A percentile compares a stretch with the other conserved stretches of the same genome.
phyloP scores from a whole-genome alignment of 2,888 invertebrate species.

The Netelia melanura region DNA sequence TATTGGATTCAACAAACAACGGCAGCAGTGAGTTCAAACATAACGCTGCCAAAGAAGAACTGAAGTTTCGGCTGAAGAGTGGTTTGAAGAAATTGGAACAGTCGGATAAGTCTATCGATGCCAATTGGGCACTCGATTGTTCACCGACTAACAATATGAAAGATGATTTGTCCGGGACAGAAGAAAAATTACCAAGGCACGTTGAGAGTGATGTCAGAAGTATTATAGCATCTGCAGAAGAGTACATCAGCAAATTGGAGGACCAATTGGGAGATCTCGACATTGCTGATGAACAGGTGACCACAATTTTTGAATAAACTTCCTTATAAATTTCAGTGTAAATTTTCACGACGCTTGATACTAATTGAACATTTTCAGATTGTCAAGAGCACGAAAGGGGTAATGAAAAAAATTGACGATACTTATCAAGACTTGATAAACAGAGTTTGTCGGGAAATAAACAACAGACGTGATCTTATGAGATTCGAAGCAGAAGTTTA shows the following conservation, averaged over 20 bases:
- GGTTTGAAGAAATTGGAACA: conserved; percentile 70
- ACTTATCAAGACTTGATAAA: conserved; percentile 73
- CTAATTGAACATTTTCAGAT: conserved; percentile 65
- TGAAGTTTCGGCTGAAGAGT: conserved; percentile 64
- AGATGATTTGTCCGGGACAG: conserved; percentile 45
- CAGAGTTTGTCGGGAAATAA: conserved; percentile 71
- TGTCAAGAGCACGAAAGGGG: conserved; percentile 69
- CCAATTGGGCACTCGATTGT: conserved; percentile 62
- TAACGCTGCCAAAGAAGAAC: conserved; percentile 65
- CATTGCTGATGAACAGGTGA: conserved; percentile 74
- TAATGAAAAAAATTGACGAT: conserved; percentile 73
- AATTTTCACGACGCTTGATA: too few species aligned
- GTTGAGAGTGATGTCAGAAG: conserved; percentile 71
- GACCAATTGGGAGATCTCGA: conserved; percentile 74
- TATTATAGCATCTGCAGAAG: conserved; percentile 73
- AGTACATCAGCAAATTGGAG: conserved; percentile 74
- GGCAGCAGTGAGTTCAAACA: conserved; percentile 26
- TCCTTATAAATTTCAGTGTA: not conserved
- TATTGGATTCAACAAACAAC: conserved; percentile 21
- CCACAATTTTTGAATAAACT: conserved; percentile 4
- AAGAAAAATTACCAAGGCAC: conserved; percentile 66
- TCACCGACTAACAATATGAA: conserved; percentile 49
- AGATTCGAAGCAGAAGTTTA: conserved; percentile 74
- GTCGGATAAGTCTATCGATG: conserved; percentile 67
- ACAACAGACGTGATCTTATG: conserved; percentile 72